phyloP scores from a whole-genome alignment of 2,888 invertebrate species.

The Cryptosula pallasiana region DNA sequence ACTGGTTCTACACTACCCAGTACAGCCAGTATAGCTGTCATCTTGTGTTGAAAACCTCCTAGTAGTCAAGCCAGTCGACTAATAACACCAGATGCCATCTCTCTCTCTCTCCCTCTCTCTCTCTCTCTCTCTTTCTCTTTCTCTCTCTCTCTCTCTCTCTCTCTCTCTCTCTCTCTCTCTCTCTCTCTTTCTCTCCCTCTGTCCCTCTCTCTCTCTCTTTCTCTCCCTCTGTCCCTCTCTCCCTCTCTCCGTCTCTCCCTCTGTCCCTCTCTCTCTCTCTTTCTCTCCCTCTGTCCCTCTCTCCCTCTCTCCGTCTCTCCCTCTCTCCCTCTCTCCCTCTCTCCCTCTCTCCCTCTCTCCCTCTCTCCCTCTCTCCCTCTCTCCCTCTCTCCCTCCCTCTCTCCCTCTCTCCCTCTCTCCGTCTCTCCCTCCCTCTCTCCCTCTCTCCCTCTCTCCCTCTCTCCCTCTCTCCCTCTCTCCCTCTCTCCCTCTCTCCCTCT shows the following conservation, averaged over 20 bases:
- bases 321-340: slow-evolving; percentile 23
- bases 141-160: slow-evolving; percentile 26
- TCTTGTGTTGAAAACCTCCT: too few relatives aligned
- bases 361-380: slow-evolving; percentile 23
- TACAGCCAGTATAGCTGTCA: too few relatives aligned
- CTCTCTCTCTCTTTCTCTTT: slow-evolving; percentile 26
- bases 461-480: background rate
- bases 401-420: slow-evolving; percentile 25
- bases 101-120: slow-evolving; percentile 25
- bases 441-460: background rate
- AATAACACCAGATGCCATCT: too few relatives aligned
- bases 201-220: slow-evolving; percentile 26
- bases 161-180: slow-evolving; percentile 26
- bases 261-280: slow-evolving; percentile 26
- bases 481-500: background rate
- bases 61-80: too few relatives aligned
- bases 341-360: slow-evolving; percentile 7
- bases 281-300: slow-evolving; percentile 25
- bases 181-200: slow-evolving; percentile 26
- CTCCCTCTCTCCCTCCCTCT: slow-evolving; percentile 24
- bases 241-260: slow-evolving; percentile 25
- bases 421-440: slow-evolving; percentile 22
- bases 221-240: slow-evolving; percentile 26
- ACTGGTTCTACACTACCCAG: too few relatives aligned
- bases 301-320: slow-evolving; percentile 24